Base-by-base conservation (phyloP, 2,797 vertebrate species). In the Columba guinea region DNA sequence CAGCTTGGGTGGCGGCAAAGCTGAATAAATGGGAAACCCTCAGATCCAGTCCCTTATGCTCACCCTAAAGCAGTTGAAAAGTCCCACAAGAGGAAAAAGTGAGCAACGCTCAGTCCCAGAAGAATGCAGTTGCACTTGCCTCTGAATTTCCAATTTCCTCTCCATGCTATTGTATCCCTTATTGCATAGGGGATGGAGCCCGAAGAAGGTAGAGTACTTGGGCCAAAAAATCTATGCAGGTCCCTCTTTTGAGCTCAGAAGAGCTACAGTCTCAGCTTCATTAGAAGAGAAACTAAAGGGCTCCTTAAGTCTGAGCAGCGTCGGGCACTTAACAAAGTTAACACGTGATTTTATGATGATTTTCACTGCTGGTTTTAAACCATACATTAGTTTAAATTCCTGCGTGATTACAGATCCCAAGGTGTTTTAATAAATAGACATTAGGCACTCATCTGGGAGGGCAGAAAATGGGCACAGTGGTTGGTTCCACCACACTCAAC, bases 1-100 rank as follows among this genome's bases (percentile, higher is more conserved):
- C 98, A 93, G 97, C 98, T 96, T 96, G 97, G 98, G 98, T 98
- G 98, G 98, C 95, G 26, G 97, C 87, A 95, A 97, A 96, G 89
- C 94, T 89, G 96, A 95, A 95, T 95, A 81, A 97, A 97, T 84
- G 95, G 95, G 94, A 97, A 97, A 93, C 74, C 92, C 91, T 94
- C 19, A 74, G 84, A 88, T 91, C 93, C 92, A 87, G 79, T 64
- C 91, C 86, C 94, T 92, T 24, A 9, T 58, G 94, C 86, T 97
- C 91, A 90, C 82, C 94, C 94, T 46, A 46, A 82, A 96, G 94
- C 32, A 24, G 93, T 0, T 39, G 82, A 94, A 41, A 73, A 71
- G 90, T 75, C 89, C 73, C 63, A 56, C 70, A 62, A 65, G 56
- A 60, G 83, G 86, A 95, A 74, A 74, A 87, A 89, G 60, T 3